Conservation (phyloP, 2,888 invertebrate species). For the Habroteleia sp. region DNA sequence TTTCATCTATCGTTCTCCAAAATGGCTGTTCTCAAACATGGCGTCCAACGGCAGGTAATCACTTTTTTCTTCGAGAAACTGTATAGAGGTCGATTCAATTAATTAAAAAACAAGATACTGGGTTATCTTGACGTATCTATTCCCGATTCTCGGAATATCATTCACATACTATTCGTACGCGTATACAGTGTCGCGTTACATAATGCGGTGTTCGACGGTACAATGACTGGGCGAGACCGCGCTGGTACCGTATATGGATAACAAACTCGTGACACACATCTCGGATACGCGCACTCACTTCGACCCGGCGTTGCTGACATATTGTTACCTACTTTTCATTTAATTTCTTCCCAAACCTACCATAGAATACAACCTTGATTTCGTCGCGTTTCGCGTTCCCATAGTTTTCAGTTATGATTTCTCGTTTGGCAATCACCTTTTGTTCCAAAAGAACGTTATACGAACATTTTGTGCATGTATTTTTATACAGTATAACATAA, state of each 20-base stretch:
- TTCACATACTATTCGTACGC: constrained; percentile 58
- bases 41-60: neutral
- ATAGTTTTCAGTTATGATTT: constrained; percentile 2
- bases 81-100: constrained; percentile 1
- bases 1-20: constrained; percentile 8
- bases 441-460: constrained; percentile 4
- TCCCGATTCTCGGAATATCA: constrained; percentile 45
- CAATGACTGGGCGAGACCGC: constrained; percentile 72
- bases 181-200: constrained; percentile 64
- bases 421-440: constrained; percentile 15
- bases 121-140: constrained; percentile 28
- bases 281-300: constrained; percentile 67
- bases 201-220: constrained; percentile 66
- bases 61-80: constrained; percentile 3
- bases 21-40: constrained; percentile 1
- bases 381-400: constrained; percentile 12
- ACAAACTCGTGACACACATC: constrained; percentile 77
- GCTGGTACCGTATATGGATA: constrained; percentile 74
- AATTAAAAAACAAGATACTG: constrained; percentile 8
- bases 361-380: constrained; percentile 22
- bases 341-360: constrained; percentile 20
- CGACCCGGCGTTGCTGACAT: constrained; percentile 20
- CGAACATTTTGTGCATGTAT: neutral
- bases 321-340: constrained; percentile 57
- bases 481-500: no score